Evolutionary conservation across 2,113 vertebrate species (phyloP), one percentile per base, ranked within the genome.

Genomic region (Macroglossus sobrinus): DNA sequence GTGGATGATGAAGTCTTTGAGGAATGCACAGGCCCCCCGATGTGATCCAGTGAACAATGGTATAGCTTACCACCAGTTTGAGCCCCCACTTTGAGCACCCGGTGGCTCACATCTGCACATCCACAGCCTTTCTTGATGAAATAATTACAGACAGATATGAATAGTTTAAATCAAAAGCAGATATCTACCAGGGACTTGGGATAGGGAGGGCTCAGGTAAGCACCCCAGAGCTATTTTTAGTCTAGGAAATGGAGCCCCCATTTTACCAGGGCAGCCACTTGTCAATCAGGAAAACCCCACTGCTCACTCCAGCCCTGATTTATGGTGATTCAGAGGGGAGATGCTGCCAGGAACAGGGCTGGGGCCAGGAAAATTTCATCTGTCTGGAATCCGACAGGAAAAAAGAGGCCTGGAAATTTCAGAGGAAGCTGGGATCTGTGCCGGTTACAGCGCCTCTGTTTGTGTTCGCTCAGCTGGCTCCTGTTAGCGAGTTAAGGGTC

Each of bases 351-450:
- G 97, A 97, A 93, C 61, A 92, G 57, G 97, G 68, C 84, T 95
- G 85, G 91, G 98, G 99, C 99, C 99, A 99, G 99, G 99, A 99
- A 99, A 99, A 99, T 99, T 99, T 99, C 99, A 99, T 99, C 99
- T 99, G 99, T 99, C 98, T 99, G 99, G 99, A 99, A 99, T 99
- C 99, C 98, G 99, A 99, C 99, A 99, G 99, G 98, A 98, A 99
- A 98, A 99, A 98, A 98, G 98, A 98, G 97, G 98, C 97, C 98
- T 99, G 99, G 99, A 99, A 99, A 98, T 99, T 99, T 99, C 99
- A 99, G 99, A 99, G 99, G 99, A 99, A 99, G 99, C 97, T 97
- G 98, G 98, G 99, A 99, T 99, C 99, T 98, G 98, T 98, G 98
- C 98, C 98, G 98, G 98, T 98, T 98, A 91, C 98, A 98, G 98